Base-by-base conservation (phyloP, 2,888 invertebrate genomes). In the Allygus modestus region DNA sequence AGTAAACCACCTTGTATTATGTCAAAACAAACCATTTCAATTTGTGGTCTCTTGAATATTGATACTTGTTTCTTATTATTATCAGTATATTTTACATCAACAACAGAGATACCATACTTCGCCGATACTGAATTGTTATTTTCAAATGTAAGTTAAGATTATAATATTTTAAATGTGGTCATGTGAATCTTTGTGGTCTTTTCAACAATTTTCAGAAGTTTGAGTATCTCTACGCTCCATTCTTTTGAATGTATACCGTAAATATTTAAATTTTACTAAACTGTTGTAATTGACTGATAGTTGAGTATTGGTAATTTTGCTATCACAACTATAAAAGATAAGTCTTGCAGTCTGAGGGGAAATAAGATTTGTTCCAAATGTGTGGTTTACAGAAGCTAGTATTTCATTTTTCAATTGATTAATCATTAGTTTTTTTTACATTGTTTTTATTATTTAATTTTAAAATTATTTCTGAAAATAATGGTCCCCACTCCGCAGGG, bases 131-230 rank as follows among this genome's bases (percentile, higher is more conserved):
- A 65, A 28, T 28, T 28, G 28, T 17, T 65, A 65, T 65, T 28
- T 65, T 65, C 65, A 11, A 65, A 65, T 31, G 65, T 65, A 65
- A 65, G 65, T 65, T 5, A 58, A 58, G n/a, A 23, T 58, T 37
- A 4, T 37, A 37, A 4, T 37, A 37, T 37, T 9, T 9, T 37
- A 7, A 7, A 7, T 37, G 9, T 37, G 37, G n/a, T n/a, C n/a
- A n/a, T 37, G 37, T 7, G 37, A 37, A 37, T n/a, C n/a, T n/a
- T 37, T 37, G 37, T 37, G 5, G 4, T 37, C 37, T 9, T 37
- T 9, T 37, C 5, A 37, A 37, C 37, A 9, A 9, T 37, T 37
- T 37, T 37, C 9, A 7, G 4, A 37, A 37, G 4, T 7, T 37
- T 37, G 5, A 37, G 9, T 7, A 37, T 7, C 37, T 37, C 37